Conservation (phyloP, 92 coral and sea anemone species). For the Palythoa heliodiscus region DNA sequence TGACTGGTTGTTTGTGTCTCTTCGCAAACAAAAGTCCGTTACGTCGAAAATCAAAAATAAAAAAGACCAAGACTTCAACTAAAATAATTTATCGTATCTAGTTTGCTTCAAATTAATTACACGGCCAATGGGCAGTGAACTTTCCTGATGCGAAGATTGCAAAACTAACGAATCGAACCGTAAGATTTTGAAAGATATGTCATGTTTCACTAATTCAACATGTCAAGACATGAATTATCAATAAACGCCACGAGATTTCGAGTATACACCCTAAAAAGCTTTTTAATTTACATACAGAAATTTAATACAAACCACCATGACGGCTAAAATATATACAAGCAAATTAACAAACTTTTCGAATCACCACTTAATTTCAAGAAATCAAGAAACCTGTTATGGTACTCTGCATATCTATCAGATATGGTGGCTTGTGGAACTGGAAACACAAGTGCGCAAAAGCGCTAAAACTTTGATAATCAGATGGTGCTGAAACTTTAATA, state of each 20-base stretch:
- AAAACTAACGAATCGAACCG: background rate
- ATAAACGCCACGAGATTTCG: background rate
- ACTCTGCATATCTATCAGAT: background rate
- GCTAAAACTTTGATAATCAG: background rate
- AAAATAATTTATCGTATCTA: background rate
- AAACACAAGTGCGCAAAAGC: constrained; percentile 49
- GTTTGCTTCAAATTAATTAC: background rate
- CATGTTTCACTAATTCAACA: constrained; percentile 32
- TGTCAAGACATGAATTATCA: constrained; percentile 29
- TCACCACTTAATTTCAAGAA: background rate
- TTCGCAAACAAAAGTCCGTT: background rate
- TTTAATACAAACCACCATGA: background rate
- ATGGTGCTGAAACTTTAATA: background rate
- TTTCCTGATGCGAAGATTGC: background rate
- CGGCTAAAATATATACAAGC: background rate
- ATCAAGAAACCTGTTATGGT: background rate
- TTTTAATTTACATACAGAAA: background rate
- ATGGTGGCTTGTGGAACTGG: constrained; percentile 23
- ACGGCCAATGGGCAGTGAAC: background rate
- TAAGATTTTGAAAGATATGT: constrained; percentile 18
- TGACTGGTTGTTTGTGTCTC: constrained; percentile 7
- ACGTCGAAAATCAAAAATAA: background rate
- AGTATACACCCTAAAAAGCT: background rate
- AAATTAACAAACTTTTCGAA: background rate
- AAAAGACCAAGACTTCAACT: background rate